Conservation (phyloP, 2,888 invertebrate species). For the Stegophylla sp. region DNA sequence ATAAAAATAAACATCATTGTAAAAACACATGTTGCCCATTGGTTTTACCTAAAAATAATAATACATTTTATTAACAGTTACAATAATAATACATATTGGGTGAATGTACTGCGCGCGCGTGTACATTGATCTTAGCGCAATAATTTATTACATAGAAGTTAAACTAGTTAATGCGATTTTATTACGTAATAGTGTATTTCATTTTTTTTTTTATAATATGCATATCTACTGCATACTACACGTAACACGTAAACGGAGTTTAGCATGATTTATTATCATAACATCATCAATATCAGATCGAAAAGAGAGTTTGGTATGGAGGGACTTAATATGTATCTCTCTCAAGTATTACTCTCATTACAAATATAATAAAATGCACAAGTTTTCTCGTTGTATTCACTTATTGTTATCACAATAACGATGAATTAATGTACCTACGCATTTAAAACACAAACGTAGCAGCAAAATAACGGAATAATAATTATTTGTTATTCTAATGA, state of each 20-base stretch:
- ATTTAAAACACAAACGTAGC: too few relatives aligned
- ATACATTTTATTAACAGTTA: neutral
- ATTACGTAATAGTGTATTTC: neutral
- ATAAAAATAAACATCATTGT: too few relatives aligned
- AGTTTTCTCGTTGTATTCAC: too few relatives aligned
- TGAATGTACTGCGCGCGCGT: neutral
- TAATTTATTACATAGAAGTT: conserved; percentile 5
- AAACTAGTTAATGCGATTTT: conserved; percentile 13
- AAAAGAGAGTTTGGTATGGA: neutral
- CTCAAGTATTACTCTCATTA: too few relatives aligned
- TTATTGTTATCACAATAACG: too few relatives aligned
- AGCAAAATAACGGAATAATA: neutral
- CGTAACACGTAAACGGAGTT: neutral
- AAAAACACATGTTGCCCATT: too few relatives aligned
- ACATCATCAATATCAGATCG: neutral
- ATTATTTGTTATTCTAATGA: neutral
- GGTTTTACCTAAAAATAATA: neutral
- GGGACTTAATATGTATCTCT: neutral
- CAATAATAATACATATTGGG: neutral
- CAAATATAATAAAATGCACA: too few relatives aligned
- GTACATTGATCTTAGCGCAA: neutral
- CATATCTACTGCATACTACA: neutral
- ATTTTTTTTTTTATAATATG: too few relatives aligned
- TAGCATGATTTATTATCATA: neutral
- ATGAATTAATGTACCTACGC: too few relatives aligned